Percentiles rank a stretch among this genome's conserved stretches.
phyloP scores from a whole-genome alignment of 2,888 invertebrate species.

The Lepidocyrtinus sp. region DNA sequence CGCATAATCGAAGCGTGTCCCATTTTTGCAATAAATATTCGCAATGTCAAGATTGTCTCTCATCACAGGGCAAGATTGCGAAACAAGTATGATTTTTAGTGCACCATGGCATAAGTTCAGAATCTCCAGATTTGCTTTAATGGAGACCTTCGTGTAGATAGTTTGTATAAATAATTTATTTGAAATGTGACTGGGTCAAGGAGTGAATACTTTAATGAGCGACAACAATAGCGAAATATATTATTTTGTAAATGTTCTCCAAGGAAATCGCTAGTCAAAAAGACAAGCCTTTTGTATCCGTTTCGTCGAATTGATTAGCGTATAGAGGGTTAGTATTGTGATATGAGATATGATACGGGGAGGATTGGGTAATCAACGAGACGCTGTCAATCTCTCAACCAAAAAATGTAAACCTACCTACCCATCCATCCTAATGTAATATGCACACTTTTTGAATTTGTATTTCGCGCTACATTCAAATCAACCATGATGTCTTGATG shows the following conservation, averaged over 20 bases:
- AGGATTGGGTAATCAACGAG: too few species aligned
- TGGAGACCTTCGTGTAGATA: too few species aligned
- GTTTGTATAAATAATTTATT: too few species aligned
- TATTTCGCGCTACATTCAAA: too few species aligned
- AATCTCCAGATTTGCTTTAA: background rate
- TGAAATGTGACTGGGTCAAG: too few species aligned
- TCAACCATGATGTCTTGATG: too few species aligned
- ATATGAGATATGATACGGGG: too few species aligned
- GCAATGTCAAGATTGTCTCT: background rate
- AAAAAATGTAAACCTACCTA: background rate
- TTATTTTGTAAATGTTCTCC: background rate
- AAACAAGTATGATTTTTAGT: background rate
- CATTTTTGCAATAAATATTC: too few species aligned
- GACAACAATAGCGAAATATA: background rate
- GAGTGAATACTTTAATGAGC: background rate
- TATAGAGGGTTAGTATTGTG: background rate
- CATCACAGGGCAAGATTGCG: background rate
- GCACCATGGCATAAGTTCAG: background rate
- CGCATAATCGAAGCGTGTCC: too few species aligned
- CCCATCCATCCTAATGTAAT: too few species aligned
- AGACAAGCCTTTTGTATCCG: background rate
- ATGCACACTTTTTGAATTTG: too few species aligned
- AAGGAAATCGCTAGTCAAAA: background rate
- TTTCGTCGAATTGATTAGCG: background rate
- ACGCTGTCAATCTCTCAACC: too few species aligned